Evolutionary conservation across 1,140 invertebrate species (phyloP).

Genomic region (Drepana arcuata): DNA sequence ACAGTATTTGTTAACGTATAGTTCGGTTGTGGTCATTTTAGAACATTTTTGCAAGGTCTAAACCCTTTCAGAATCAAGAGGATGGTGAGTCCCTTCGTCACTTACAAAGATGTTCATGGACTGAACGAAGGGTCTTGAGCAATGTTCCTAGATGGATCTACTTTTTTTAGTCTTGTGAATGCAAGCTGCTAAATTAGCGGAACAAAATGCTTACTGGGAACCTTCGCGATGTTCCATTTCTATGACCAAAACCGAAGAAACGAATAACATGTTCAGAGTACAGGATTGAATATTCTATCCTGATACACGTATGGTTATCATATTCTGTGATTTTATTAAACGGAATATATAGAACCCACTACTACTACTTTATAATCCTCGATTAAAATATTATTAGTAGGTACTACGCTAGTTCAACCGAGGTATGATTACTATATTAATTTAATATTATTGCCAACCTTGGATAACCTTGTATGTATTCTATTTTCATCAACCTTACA

Average conservation of each 20-base stretch:
- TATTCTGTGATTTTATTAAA: too few relatives aligned
- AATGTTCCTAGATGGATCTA: conserved; percentile 1
- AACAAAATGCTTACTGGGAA: conserved; percentile 11
- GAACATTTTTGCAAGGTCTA: conserved; percentile 61
- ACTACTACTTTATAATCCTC: too few relatives aligned
- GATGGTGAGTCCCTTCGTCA: conserved; percentile 58
- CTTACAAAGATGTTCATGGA: conserved; percentile 58
- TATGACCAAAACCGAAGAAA: conserved; percentile 27
- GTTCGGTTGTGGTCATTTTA: conserved; percentile 35
- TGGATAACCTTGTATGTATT: too few relatives aligned
- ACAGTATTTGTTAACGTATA: background rate
- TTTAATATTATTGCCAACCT: too few relatives aligned
- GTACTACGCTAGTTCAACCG: too few relatives aligned
- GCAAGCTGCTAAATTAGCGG: background rate
- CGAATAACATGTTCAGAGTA: too few relatives aligned
- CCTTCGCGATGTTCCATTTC: conserved; percentile 33
- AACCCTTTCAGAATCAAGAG: conserved; percentile 57
- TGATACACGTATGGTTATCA: background rate
- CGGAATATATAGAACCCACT: too few relatives aligned
- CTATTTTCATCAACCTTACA: conserved; percentile 60
- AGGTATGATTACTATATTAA: too few relatives aligned
- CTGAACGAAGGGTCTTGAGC: conserved; percentile 36
- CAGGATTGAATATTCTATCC: too few relatives aligned
- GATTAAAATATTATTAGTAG: too few relatives aligned
- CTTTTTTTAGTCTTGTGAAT: conserved; percentile 1